Conservation (phyloP, 2,113 vertebrate species). For the Pipra filicauda region DNA sequence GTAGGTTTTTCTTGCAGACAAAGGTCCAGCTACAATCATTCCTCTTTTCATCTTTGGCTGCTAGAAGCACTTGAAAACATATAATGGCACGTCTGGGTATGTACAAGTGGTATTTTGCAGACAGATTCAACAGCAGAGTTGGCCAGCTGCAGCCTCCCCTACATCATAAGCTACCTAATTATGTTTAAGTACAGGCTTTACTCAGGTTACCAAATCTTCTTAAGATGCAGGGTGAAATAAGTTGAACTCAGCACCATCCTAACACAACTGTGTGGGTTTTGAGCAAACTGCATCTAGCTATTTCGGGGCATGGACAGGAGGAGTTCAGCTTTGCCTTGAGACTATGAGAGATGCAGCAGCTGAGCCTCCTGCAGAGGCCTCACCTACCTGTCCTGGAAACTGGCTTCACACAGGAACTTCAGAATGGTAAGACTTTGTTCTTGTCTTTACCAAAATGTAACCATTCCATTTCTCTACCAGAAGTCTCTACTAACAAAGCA, state of each 20-base stretch:
- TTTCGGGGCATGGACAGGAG: rapidly evolving
- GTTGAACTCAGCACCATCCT: not conserved
- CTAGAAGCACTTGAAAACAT: not conserved
- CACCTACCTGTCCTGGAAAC: not conserved
- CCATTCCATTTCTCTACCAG: not conserved
- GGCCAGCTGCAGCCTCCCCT: not conserved
- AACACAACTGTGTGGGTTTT: not conserved
- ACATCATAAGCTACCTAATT: not conserved
- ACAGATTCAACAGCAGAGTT: not conserved
- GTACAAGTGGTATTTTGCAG: not conserved
- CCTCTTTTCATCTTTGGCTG: not conserved
- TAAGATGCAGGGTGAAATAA: not conserved
- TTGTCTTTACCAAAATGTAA: not conserved
- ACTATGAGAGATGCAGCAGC: not conserved
- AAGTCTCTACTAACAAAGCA: not conserved
- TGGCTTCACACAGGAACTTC: not conserved
- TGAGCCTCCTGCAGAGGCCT: not conserved
- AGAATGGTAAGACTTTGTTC: not conserved
- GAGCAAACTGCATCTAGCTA: not conserved
- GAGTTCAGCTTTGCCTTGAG: not conserved
- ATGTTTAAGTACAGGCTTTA: not conserved
- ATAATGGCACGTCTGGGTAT: not conserved
- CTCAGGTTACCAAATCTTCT: not conserved
- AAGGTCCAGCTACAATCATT: not conserved
- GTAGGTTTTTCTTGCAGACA: not conserved